These are phyloP conservation scores for Orthosia gothica DNA, from an alignment of 2,888 invertebrate genomes.

Conservation along the genomic window DNA sequence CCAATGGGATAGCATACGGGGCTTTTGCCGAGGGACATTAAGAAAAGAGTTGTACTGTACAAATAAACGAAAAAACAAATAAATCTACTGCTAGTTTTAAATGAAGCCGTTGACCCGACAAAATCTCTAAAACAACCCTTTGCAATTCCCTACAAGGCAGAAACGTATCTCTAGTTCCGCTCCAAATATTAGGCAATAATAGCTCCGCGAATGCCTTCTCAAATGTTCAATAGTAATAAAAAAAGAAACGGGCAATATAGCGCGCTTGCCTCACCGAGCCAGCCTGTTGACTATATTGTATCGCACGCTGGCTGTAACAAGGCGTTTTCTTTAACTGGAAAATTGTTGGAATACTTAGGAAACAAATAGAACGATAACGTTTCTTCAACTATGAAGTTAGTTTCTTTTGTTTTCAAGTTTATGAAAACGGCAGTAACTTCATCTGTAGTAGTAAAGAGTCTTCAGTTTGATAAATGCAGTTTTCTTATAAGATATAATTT, in stretches of 20 bases:
- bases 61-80: too few relatives aligned
- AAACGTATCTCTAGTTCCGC: neutral
- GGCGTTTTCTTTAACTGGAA: too few relatives aligned
- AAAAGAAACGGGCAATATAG: slow-evolving; percentile 19
- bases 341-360: neutral
- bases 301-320: too few relatives aligned
- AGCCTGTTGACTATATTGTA: slow-evolving; percentile 17
- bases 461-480: neutral
- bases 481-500: too few relatives aligned
- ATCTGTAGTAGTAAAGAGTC: neutral
- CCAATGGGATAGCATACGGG: too few relatives aligned
- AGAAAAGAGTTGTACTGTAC: too few relatives aligned
- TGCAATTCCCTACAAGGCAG: neutral
- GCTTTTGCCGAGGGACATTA: too few relatives aligned
- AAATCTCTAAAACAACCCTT: neutral
- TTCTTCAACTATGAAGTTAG: neutral
- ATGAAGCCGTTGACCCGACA: neutral
- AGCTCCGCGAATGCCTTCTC: slow-evolving; percentile 4
- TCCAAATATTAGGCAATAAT: slow-evolving; percentile 19
- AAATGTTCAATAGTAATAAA: slow-evolving; percentile 47
- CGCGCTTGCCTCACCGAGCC: neutral
- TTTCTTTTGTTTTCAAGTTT: slow-evolving; percentile 2
- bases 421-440: slow-evolving; percentile 5
- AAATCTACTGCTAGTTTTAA: neutral
- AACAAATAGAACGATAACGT: neutral